Evolutionary conservation across 2,113 vertebrate genomes (phyloP).

Genomic region (Piprites chloris): DNA sequence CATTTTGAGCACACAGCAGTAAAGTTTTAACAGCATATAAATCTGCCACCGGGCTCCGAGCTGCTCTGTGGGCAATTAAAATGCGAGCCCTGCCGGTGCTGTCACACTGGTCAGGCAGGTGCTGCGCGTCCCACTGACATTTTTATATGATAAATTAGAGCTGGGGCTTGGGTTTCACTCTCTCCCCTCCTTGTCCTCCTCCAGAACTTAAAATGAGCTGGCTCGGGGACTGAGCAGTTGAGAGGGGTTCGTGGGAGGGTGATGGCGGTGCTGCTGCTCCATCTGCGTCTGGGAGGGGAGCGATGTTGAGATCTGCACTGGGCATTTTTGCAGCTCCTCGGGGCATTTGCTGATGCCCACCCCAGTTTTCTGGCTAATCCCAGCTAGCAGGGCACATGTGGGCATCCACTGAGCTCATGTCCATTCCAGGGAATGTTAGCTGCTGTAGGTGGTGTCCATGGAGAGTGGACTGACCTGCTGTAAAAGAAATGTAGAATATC

Average conservation of each 20-base stretch:
- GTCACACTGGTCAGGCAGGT: constrained; percentile 18
- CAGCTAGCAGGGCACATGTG: rapidly evolving
- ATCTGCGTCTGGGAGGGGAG: background rate
- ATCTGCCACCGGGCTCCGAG: constrained; percentile 20
- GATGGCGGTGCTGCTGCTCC: rapidly evolving
- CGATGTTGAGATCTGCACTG: background rate
- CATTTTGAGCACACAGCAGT: constrained; percentile 38
- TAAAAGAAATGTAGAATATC: background rate
- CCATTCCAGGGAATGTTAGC: background rate
- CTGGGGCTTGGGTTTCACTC: background rate
- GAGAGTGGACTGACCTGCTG: background rate
- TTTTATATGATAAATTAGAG: constrained; percentile 49
- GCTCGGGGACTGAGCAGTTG: background rate
- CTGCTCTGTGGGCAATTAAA: constrained; percentile 61
- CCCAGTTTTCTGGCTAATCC: background rate
- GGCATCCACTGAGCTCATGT: rapidly evolving
- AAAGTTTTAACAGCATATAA: constrained; percentile 64
- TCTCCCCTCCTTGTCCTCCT: background rate
- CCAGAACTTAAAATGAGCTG: background rate
- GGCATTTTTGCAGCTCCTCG: background rate
- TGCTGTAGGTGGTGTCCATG: background rate
- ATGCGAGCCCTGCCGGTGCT: background rate
- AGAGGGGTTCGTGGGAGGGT: background rate
- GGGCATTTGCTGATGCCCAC: background rate
- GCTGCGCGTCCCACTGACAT: background rate